A percentile compares a stretch with the other conserved stretches of the same genome.
Conservation (phyloP, 2,797 vertebrate species). For the Moxostoma hubbsi region DNA sequence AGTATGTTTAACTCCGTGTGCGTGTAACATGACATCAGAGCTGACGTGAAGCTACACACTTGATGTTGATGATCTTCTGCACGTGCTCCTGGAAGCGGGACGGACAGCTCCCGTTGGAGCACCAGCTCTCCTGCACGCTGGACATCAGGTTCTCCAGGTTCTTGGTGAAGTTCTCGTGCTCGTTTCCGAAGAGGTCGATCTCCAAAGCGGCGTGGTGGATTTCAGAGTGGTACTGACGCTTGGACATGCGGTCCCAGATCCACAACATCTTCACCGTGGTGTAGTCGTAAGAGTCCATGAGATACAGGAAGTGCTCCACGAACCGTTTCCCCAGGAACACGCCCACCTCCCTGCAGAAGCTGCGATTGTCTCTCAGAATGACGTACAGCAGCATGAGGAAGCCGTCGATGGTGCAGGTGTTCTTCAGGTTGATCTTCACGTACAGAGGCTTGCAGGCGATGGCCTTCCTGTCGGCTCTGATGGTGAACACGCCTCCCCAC, state of each 20-base stretch:
- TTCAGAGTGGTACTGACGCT: conserved; percentile 86
- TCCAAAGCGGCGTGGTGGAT: conserved; percentile 83
- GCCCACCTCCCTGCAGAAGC: conserved; percentile 83
- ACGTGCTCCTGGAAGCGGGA: conserved; percentile 81
- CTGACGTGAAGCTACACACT: conserved; percentile 68
- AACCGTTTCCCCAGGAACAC: conserved; percentile 86
- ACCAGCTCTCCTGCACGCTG: conserved; percentile 87
- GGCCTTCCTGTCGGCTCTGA: conserved; percentile 87
- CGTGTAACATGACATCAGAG: too few relatives aligned
- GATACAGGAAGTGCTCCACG: conserved; percentile 86
- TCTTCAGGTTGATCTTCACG: conserved; percentile 87
- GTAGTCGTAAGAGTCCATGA: conserved; percentile 91
- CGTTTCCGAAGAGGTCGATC: conserved; percentile 92
- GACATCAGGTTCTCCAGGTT: conserved; percentile 90
- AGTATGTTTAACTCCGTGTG: too few relatives aligned
- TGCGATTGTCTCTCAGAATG: conserved; percentile 87
- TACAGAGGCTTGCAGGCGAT: conserved; percentile 89
- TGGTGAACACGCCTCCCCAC: conserved; percentile 89
- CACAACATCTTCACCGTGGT: conserved; percentile 91
- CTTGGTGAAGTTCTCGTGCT: conserved; percentile 90
- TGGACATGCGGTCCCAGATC: conserved; percentile 93
- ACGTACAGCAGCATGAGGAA: conserved; percentile 92
- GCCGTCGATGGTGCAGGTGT: conserved; percentile 92
- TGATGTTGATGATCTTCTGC: conserved; percentile 84
- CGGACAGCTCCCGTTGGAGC: conserved; percentile 83